A percentile compares a stretch with the other conserved stretches of the same genome.
phyloP scores from a whole-genome alignment of 2,888 invertebrate species.

The Ochropacha duplaris region DNA sequence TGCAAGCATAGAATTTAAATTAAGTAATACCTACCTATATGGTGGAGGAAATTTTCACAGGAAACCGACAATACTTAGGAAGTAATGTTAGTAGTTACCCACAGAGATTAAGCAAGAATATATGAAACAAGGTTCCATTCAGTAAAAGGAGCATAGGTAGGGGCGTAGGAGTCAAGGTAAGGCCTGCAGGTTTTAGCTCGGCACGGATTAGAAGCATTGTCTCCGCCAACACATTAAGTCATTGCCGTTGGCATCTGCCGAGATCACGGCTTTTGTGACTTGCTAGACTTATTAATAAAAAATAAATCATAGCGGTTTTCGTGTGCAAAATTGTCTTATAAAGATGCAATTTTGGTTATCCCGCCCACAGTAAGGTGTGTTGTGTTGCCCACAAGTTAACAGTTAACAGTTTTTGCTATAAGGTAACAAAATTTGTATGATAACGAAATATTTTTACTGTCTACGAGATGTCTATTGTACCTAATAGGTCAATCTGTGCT shows the following conservation, averaged over 20 bases:
- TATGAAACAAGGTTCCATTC: slow-evolving; percentile 57
- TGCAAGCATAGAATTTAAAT: no score
- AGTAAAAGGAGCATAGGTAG: slow-evolving; percentile 64
- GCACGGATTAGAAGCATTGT: slow-evolving; percentile 68
- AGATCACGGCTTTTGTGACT: slow-evolving; percentile 25
- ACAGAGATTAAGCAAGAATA: slow-evolving; percentile 18
- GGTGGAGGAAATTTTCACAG: no score
- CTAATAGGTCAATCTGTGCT: no score
- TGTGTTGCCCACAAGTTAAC: slow-evolving; percentile 26
- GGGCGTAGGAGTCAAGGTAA: slow-evolving; percentile 82
- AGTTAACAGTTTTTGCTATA: slow-evolving; percentile 20
- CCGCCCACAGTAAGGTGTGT: slow-evolving; percentile 33
- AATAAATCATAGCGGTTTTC: slow-evolving; percentile 36
- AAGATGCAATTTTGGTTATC: slow-evolving; percentile 36
- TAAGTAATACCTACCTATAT: no score
- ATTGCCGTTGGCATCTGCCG: slow-evolving; percentile 49
- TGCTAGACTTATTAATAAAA: slow-evolving; percentile 46
- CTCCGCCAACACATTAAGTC: slow-evolving; percentile 73
- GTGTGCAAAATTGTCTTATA: slow-evolving; percentile 30
- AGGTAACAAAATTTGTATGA: slow-evolving; percentile 17
- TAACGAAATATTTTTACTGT: slow-evolving; percentile 12
- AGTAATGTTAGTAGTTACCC: slow-evolving; percentile 24
- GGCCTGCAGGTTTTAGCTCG: slow-evolving; percentile 72
- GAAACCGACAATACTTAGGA: not conserved
- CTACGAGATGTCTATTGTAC: no score